Conservation (phyloP, 2,888 invertebrate genomes). For the Oscheius sp. region DNA sequence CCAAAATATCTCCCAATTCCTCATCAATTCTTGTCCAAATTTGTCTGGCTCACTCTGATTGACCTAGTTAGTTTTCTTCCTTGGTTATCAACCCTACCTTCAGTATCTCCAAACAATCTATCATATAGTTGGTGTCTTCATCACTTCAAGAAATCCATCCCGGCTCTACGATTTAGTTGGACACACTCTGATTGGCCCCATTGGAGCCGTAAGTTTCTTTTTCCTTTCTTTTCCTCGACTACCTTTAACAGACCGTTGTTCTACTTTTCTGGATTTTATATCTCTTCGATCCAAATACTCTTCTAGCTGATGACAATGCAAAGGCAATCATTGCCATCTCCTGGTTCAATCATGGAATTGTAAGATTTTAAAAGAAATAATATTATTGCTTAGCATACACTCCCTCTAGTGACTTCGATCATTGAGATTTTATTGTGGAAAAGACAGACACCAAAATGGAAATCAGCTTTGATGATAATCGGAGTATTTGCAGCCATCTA, state of each 20-base stretch:
- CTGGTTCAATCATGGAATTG: conserved; percentile 66
- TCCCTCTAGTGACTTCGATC: conserved; percentile 57
- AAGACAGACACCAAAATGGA: conserved; percentile 43
- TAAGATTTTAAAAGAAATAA: conserved; percentile 24
- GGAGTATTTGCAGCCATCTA: conserved; percentile 47
- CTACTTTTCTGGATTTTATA: conserved; percentile 64
- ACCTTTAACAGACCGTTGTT: conserved; percentile 56
- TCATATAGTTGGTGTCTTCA: conserved; percentile 50
- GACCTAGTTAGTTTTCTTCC: conserved; percentile 54
- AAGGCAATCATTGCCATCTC: conserved; percentile 48
- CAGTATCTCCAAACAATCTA: conserved; percentile 62
- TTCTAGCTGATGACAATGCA: conserved; percentile 57
- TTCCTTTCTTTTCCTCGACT: neutral
- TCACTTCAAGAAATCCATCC: conserved; percentile 26
- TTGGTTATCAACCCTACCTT: conserved; percentile 19
- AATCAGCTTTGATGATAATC: conserved; percentile 42
- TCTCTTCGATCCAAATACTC: conserved; percentile 54
- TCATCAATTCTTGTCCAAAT: conserved; percentile 53
- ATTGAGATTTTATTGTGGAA: conserved; percentile 58
- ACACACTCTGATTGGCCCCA: conserved; percentile 46
- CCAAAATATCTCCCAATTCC: conserved; percentile 51
- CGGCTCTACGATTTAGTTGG: conserved; percentile 44
- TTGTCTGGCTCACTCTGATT: conserved; percentile 67
- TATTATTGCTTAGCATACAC: conserved; percentile 58
- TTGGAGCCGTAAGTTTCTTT: conserved; percentile 41